Evolutionary conservation across 2,113 vertebrate species (phyloP).

Genomic region (Pedionomus torquatus): DNA sequence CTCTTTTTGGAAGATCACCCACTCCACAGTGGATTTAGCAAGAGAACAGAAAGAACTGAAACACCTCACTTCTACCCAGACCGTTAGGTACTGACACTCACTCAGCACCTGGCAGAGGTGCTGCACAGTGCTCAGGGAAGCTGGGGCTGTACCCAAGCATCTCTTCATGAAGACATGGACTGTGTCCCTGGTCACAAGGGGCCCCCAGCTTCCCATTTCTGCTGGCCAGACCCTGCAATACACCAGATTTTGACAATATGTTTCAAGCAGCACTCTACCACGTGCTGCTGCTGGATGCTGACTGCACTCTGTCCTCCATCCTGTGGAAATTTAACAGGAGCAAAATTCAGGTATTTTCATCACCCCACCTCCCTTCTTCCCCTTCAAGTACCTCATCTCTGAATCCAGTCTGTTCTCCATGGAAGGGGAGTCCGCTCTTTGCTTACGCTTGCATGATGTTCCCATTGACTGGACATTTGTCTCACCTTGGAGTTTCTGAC

Average conservation of each 20-base stretch:
- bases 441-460: neutral
- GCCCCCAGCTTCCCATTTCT: neutral
- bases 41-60: neutral
- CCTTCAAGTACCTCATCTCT: neutral
- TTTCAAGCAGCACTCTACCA: neutral
- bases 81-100: neutral
- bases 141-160: neutral
- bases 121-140: neutral
- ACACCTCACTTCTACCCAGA: neutral
- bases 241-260: fast-evolving
- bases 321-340: neutral
- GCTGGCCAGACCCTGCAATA: neutral
- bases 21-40: neutral
- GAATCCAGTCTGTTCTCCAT: neutral
- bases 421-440: neutral
- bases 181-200: neutral
- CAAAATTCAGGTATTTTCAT: neutral
- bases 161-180: neutral
- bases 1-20: neutral
- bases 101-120: neutral
- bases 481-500: neutral
- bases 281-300: neutral
- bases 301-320: neutral
- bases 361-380: neutral
- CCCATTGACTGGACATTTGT: neutral